These are phyloP conservation scores for Cactoblastis cactorum DNA, from an alignment of 2,888 invertebrate genomes.

Conservation along the genomic window DNA sequence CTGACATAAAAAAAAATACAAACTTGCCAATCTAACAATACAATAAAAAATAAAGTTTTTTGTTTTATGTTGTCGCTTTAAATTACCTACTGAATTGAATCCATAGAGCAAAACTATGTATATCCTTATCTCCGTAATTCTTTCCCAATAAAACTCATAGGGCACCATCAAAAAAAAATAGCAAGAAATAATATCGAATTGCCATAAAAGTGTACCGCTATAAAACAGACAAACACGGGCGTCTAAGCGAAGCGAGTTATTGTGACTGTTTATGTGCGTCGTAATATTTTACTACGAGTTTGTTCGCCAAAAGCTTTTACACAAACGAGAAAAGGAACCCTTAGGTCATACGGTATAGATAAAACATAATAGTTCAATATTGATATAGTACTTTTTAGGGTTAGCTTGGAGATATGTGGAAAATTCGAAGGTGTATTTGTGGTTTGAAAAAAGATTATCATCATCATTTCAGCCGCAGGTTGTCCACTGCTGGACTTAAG, in stretches of 20 bases:
- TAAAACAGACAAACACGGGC: slow-evolving; percentile 73
- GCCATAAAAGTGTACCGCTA: slow-evolving; percentile 69
- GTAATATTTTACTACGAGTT: slow-evolving; percentile 72
- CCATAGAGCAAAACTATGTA: too few relatives aligned
- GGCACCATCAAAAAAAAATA: slow-evolving; percentile 59
- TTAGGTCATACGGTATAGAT: neutral
- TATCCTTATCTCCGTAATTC: slow-evolving; percentile 36
- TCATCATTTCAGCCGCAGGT: too few relatives aligned
- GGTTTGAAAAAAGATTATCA: too few relatives aligned
- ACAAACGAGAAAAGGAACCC: slow-evolving; percentile 24
- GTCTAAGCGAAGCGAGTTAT: slow-evolving; percentile 72
- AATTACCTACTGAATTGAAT: too few relatives aligned
- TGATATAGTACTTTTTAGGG: neutral
- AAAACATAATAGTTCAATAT: slow-evolving; percentile 11
- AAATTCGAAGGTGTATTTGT: too few relatives aligned
- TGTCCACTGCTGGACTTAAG: too few relatives aligned
- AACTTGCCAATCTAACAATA: too few relatives aligned
- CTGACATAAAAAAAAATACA: too few relatives aligned
- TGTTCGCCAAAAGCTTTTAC: slow-evolving; percentile 61
- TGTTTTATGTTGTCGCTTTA: too few relatives aligned
- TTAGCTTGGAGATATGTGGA: too few relatives aligned
- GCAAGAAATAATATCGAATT: slow-evolving; percentile 76
- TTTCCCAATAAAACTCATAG: slow-evolving; percentile 29
- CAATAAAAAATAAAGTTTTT: too few relatives aligned
- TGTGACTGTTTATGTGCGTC: slow-evolving; percentile 68